Evolutionary conservation across 2,888 invertebrate genomes (phyloP), one percentile per base, ranked within the genome.

Genomic region (Azorinus chamasolen): DNA sequence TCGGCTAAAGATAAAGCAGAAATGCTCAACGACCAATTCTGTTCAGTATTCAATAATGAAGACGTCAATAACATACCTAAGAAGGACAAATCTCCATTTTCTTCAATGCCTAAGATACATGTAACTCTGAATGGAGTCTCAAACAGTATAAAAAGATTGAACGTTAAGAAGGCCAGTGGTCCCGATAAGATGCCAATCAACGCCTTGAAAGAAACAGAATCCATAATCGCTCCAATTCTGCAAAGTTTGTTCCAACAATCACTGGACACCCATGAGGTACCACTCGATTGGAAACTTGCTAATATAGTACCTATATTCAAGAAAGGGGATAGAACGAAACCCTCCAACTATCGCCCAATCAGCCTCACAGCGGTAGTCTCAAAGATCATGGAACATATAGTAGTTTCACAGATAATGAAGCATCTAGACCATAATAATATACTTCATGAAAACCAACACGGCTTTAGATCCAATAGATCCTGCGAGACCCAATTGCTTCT

Each of bases 401-500:
- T 78, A 6, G 69, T 70, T 43, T 61, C 70, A 6, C 61, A 73
- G n/a, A 25, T 73, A 4, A 69, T 78, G 73, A 43, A 78, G 41
- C 69, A 54, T 41, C 58, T 72, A 39, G 71, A 72, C 41, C 12
- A 3, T 1, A 39, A 76, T 16, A 76, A 57, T 51, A 71, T 77
- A 12, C 25, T 77, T 6, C 55, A 62, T 41, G 58, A 65, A 45
- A 66, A 66, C 41, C 66, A 79, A 66, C 68, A 71, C 55, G 61
- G 78, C 24, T 51, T 74, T 24, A 2, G 55, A 20, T 22, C 32
- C 12, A 32, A 55, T 14, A 0, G 54, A 8, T 50, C 55, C 24
- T 48, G 78, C 64, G 66, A 69, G 39, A 51, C 83, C 69, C 54
- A 83, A 65, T 24, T 82, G 62, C 25, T 81, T 32, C 43, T 83